A percentile compares a stretch with the other conserved stretches of the same genome.
Conservation (phyloP, 92 coral and sea anemone genomes). For the Heliopora coerulea region DNA sequence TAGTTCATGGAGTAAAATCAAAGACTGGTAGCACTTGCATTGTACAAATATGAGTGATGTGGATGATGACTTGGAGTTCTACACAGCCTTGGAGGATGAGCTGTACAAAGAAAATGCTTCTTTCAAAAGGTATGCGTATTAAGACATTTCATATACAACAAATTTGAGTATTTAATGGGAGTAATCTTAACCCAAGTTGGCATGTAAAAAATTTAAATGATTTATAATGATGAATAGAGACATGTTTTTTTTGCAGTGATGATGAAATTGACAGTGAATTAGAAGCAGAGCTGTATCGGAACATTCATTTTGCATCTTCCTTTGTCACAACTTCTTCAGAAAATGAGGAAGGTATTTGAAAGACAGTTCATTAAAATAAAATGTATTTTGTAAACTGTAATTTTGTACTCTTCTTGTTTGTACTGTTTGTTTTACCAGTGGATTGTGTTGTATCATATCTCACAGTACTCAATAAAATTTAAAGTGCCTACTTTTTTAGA, state of each 20-base stretch:
- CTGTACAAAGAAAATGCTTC: slow-evolving; percentile 55
- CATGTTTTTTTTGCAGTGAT: slow-evolving; percentile 40
- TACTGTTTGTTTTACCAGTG: too few relatives aligned
- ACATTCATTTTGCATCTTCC: slow-evolving; percentile 86
- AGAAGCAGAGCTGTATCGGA: slow-evolving; percentile 79
- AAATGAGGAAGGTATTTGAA: background rate
- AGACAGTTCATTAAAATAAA: too few relatives aligned
- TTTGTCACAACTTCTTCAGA: slow-evolving; percentile 35
- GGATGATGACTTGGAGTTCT: slow-evolving; percentile 61
- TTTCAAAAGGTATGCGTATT: background rate
- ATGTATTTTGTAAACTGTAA: too few relatives aligned
- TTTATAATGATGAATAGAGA: background rate
- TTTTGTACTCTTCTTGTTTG: too few relatives aligned
- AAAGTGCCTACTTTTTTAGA: too few relatives aligned
- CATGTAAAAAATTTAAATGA: too few relatives aligned
- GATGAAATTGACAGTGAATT: slow-evolving; percentile 81
- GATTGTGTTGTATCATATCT: too few relatives aligned
- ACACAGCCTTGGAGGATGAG: slow-evolving; percentile 81
- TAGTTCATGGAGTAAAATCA: background rate
- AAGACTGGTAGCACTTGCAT: too few relatives aligned
- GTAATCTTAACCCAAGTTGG: too few relatives aligned
- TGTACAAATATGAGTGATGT: slow-evolving; percentile 65
- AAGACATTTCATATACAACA: too few relatives aligned
- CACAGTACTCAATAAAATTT: too few relatives aligned
- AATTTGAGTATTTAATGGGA: too few relatives aligned